Conservation (phyloP, 2,113 vertebrate species). For the Rallus limicola region DNA sequence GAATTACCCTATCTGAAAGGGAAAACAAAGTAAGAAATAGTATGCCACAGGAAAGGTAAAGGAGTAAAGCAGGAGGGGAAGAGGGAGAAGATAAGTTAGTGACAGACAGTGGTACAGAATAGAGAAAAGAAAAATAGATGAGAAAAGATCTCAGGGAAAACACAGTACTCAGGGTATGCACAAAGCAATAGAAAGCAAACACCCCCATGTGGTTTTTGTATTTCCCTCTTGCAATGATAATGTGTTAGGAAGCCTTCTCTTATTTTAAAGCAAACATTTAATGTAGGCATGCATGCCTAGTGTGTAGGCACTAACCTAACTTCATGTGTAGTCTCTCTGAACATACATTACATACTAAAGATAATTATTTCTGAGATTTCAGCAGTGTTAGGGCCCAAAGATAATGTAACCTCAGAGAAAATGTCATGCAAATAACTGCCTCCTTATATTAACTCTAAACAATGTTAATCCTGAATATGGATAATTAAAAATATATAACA, state of each 20-base stretch:
- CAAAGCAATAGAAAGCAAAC: not conserved
- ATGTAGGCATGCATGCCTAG: not conserved
- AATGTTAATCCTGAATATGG: not conserved
- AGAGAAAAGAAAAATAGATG: not conserved
- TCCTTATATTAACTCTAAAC: not conserved
- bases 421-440: not conserved
- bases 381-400: not conserved
- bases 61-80: not conserved
- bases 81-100: not conserved
- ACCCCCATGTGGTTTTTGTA: not conserved
- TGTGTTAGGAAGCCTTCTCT: not conserved
- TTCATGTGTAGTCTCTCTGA: not conserved
- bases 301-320: not conserved
- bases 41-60: not conserved
- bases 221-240: not conserved
- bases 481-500: not conserved
- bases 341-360: accelerated
- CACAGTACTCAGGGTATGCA: not conserved
- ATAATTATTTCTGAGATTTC: not conserved
- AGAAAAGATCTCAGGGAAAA: not conserved
- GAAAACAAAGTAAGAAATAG: not conserved
- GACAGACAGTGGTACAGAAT: not conserved
- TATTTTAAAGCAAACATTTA: not conserved
- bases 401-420: not conserved
- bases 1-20: not conserved